Conservation (phyloP, 2,888 invertebrate species). For the Helobdella robusta region DNA sequence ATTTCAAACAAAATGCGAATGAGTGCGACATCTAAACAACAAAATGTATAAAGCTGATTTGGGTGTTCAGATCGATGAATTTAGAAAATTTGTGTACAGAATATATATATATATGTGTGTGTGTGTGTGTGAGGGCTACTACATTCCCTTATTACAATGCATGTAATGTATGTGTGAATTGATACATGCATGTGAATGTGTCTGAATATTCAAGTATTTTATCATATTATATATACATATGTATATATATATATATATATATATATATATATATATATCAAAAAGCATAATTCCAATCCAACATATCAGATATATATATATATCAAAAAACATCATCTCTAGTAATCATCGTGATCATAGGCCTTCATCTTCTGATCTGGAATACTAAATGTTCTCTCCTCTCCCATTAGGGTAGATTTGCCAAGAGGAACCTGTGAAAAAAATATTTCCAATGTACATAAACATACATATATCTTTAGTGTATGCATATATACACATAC, state of each 20-base stretch:
- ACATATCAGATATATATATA: not conserved
- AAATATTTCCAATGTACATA: no score
- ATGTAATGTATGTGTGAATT: not conserved
- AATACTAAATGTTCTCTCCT: slow-evolving; percentile 35
- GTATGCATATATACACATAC: not conserved
- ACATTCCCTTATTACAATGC: no score
- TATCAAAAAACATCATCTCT: not conserved
- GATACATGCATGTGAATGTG: not conserved
- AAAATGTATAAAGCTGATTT: no score
- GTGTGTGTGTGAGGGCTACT: no score
- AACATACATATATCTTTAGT: not conserved
- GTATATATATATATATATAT: not conserved
- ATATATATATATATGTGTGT: no score
- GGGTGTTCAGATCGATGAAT: no score
- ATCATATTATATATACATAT: no score
- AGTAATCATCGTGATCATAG: not conserved
- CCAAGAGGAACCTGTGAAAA: slow-evolving; percentile 28
- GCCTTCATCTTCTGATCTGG: slow-evolving; percentile 20
- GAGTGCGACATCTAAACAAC: no score
- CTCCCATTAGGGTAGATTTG: slow-evolving; percentile 32
- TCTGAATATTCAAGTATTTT: no score
- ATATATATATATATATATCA: not conserved
- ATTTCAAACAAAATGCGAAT: no score
- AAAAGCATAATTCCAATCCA: not conserved
- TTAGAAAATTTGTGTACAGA: no score